Conservation (phyloP, 2,113 vertebrate genomes). For the Crotalus helleri region DNA sequence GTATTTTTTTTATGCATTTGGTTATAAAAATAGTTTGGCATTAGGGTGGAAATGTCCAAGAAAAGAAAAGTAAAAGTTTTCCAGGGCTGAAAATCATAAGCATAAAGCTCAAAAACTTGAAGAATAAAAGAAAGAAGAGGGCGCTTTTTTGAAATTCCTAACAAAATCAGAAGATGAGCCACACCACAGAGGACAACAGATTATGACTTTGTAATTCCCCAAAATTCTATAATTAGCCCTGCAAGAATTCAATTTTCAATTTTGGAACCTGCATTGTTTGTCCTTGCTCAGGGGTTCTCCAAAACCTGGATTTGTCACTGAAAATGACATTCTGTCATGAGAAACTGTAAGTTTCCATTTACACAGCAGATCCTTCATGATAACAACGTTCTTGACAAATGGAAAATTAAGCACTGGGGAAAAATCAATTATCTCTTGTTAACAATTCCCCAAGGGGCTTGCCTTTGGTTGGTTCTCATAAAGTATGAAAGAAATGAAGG, state of each 20-base stretch:
- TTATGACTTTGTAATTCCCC: neutral
- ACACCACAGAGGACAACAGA: neutral
- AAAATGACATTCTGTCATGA: constrained; percentile 16
- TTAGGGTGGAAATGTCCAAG: neutral
- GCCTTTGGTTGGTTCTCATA: constrained; percentile 46
- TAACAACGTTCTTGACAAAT: constrained; percentile 28
- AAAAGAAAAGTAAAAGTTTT: rapidly evolving
- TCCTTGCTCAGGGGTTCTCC: neutral
- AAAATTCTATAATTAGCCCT: neutral
- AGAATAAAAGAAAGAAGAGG: neutral
- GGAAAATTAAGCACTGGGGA: constrained; percentile 44
- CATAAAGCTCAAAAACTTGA: neutral
- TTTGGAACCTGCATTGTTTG: neutral
- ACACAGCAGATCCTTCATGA: constrained; percentile 1
- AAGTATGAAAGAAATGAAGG: constrained; percentile 6
- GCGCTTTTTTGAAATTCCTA: neutral
- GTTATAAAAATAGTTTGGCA: neutral
- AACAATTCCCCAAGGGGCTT: constrained; percentile 27
- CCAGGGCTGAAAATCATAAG: neutral
- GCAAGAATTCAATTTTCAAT: neutral
- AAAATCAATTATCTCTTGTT: constrained; percentile 45
- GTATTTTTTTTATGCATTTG: neutral
- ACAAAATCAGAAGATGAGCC: neutral
- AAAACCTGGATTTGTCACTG: constrained; percentile 20
- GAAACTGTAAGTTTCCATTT: constrained; percentile 5